Percentiles rank a stretch among this genome's conserved stretches.
Evolutionary conservation across 1,140 invertebrate species (phyloP).

Genomic region (Bombus pyrosoma): DNA sequence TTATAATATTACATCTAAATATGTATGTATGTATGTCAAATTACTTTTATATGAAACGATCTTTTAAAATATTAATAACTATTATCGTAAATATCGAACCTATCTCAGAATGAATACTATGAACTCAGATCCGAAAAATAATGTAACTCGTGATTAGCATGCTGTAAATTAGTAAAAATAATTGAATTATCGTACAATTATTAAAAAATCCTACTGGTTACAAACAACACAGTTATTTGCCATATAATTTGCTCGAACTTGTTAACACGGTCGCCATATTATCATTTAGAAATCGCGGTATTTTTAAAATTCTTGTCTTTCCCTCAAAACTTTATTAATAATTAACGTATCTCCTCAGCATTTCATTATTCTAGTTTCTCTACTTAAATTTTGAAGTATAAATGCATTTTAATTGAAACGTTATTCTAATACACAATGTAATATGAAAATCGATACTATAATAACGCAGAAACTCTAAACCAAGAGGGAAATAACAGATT

Average conservation of each 20-base stretch:
- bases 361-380: neutral
- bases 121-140: neutral
- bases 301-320: neutral
- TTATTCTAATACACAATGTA: neutral
- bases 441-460: neutral
- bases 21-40: neutral
- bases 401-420: neutral
- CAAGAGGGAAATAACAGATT: neutral
- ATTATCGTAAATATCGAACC: neutral
- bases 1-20: neutral
- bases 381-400: neutral
- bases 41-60: neutral
- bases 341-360: neutral
- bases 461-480: neutral
- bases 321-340: neutral
- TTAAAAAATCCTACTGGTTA: neutral
- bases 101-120: neutral
- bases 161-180: neutral
- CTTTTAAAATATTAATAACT: neutral
- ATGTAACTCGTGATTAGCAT: neutral
- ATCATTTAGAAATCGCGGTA: neutral
- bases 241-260: slow-evolving; percentile 20
- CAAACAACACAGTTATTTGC: neutral
- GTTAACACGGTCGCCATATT: neutral
- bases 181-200: neutral